Conservation (phyloP, 2,113 vertebrate species). For the Coregonus clupeaformis region DNA sequence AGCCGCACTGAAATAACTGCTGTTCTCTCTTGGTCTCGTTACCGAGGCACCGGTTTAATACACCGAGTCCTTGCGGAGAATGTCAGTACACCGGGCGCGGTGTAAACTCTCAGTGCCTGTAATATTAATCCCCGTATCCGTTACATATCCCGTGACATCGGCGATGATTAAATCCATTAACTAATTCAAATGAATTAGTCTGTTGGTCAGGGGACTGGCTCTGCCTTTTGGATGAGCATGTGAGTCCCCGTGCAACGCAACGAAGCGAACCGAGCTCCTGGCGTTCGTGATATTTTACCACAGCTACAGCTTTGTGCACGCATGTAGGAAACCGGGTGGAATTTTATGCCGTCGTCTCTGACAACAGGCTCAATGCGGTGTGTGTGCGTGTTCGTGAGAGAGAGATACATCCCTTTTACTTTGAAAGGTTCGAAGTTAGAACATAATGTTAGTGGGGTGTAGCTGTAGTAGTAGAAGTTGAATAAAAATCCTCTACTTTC, state of each 20-base stretch:
- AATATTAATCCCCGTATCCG: conserved; percentile 1
- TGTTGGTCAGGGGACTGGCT: neutral
- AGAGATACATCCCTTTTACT: neutral
- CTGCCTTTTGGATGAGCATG: neutral
- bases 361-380: neutral
- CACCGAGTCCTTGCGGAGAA: neutral
- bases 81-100: neutral
- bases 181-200: conserved; percentile 3
- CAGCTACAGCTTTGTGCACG: neutral
- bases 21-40: no score
- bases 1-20: no score
- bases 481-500: neutral
- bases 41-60: neutral
- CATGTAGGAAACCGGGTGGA: neutral
- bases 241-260: neutral
- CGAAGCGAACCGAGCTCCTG: neutral
- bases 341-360: no score
- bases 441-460: neutral
- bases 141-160: neutral
- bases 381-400: neutral
- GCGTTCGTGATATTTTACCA: neutral
- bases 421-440: neutral
- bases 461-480: neutral
- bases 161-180: neutral
- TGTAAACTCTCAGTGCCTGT: neutral